Evolutionary conservation across 2,797 vertebrate species (phyloP), one percentile per base, ranked within the genome.

Genomic region (Threskiornis aethiopicus): DNA sequence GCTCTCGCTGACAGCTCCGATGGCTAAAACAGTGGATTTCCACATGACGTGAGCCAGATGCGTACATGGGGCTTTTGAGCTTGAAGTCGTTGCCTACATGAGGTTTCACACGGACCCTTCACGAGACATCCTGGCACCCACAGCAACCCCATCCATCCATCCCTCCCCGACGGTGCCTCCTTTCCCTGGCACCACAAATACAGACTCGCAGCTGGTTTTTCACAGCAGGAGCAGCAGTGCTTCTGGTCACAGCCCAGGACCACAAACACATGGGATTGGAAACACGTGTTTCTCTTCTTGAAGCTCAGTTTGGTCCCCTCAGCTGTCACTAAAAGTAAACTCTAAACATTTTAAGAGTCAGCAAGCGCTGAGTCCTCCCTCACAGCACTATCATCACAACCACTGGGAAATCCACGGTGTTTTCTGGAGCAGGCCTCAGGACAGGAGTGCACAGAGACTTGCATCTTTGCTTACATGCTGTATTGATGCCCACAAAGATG

Each of bases 271-370:
- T 0, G 0, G 84, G 82, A 80, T 0, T 67, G 44, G 37, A 93
- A 94, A 57, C 66, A 65, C 0, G 0, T 58, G 42, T 44, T 88
- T 89, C 67, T 87, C 55, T 70, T 93, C 71, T 64, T 66, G 52
- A 70, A 77, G 47, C 19, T 88, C 69, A 57, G 4, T 78, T 78
- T 39, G 4, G 39, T 21, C 65, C 44, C 49, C 33, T 93, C 70
- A 78, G 65, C 77, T 84, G 41, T 61, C 57, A 84, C n/a, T 21
- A 87, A 67, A 91, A 93, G 57, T 76, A 69, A 94, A 75, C 15
- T 19, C 62, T 42, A 35, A 84, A 33, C 13, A 29, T 86, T 75
- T 86, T 29, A 65, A 61, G 44, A 59, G 52, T 59, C 31, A 39
- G 55, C 9, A 69, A 86, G 31, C 1, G 0, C 15, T 0, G 2